Percentiles rank a stretch among this genome's conserved stretches.
Evolutionary conservation across 1,140 invertebrate species (phyloP).

Genomic region (Panonychus citri): DNA sequence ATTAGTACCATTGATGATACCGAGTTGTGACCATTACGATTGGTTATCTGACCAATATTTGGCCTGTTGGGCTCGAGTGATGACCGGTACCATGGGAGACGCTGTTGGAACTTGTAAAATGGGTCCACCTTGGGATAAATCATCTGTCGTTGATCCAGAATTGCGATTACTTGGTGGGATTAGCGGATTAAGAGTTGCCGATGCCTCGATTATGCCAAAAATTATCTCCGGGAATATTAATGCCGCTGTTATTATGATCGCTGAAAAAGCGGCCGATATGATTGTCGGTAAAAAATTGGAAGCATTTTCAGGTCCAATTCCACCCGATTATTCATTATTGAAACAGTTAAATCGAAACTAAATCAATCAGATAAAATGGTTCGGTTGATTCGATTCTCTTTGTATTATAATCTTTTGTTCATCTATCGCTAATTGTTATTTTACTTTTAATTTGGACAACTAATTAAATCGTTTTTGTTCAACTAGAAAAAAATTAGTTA

Average conservation of each 20-base stretch:
- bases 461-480: too few species aligned
- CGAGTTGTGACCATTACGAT: constrained; percentile 43
- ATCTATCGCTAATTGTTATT: too few species aligned
- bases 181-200: constrained; percentile 13
- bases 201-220: constrained; percentile 15
- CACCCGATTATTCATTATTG: background rate
- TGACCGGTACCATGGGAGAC: constrained; percentile 52
- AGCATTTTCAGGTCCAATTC: background rate
- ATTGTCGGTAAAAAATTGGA: background rate
- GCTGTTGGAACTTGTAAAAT: constrained; percentile 61
- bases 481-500: too few species aligned
- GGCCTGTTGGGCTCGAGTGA: constrained; percentile 42
- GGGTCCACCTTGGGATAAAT: constrained; percentile 39
- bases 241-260: constrained; percentile 28
- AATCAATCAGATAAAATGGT: too few species aligned
- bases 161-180: constrained; percentile 20
- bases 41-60: constrained; percentile 54
- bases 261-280: constrained; percentile 27
- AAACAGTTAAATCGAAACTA: background rate
- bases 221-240: constrained; percentile 29
- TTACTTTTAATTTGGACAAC: too few species aligned
- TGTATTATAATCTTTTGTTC: too few species aligned
- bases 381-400: too few species aligned
- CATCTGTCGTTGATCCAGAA: constrained; percentile 33
- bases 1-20: constrained; percentile 23